Base-by-base conservation (phyloP, 2,113 vertebrate species). In the Theristicus caerulescens region DNA sequence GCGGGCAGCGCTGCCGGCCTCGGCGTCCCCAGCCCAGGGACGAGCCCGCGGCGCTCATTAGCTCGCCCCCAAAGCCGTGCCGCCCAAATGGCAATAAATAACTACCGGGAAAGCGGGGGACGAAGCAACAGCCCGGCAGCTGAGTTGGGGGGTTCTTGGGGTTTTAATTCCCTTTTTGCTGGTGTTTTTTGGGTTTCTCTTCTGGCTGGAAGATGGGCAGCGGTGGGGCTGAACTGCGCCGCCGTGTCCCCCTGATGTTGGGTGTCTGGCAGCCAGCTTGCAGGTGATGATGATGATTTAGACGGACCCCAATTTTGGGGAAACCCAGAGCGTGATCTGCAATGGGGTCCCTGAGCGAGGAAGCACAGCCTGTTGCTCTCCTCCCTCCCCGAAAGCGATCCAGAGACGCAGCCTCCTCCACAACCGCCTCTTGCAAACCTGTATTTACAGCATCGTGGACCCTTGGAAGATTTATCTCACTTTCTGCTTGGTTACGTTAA, bases 361-460 rank as follows among this genome's bases (percentile, higher is more conserved):
- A 51, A 16, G 20, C n/a, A 1, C n/a, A 32, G 40, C 88, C 51
- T 66, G 85, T 81, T 73, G 78, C 69, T 84, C 13, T 8, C 21
- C 14, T 44, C 15, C 10, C 8, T 59, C 20, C 55, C 46, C 5
- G 1, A 1, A 88, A 88, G 7, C 1, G 10, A 25, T 4, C 69
- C 9, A 6, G 61, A 36, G 55, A 2, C 7, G 0, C 54, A 8
- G 0, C 5, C 44, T 32, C 49, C 40, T 40, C 64, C 54, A 27
- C 7, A 17, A 7, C 40, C 49, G 17, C 72, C 55, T 26, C 86
- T 16, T 21, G 7, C 58, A 46, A 22, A 11, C 17, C 38, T 2
- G 1, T 19, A 13, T 15, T 73, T 32, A 6, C 49, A 44, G n/a
- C 59, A 3, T 24, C 5, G 0, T 0, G 38, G 19, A 18, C 26